Evolutionary conservation across 64 coral and sea anemone genomes (phyloP).

Genomic region (Montipora cactus): DNA sequence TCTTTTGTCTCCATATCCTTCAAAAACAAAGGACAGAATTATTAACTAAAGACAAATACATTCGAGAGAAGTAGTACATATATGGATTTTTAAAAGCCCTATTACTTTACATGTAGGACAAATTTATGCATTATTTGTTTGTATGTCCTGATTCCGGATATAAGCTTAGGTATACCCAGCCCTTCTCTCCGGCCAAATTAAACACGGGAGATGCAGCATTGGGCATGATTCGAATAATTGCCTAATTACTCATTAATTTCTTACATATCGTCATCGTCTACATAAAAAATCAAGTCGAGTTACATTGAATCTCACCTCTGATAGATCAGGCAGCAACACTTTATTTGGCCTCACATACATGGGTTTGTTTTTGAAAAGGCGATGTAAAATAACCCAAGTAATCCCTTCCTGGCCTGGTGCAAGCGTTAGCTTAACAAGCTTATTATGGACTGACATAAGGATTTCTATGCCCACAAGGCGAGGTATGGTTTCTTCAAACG

Average conservation of each 20-base stretch:
- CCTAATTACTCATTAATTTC: not conserved
- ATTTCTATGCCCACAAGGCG: conserved; percentile 11
- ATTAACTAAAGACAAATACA: no score
- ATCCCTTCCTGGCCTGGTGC: conserved; percentile 34
- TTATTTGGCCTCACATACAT: conserved; percentile 27
- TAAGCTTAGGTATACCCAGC: no score
- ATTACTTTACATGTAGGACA: no score
- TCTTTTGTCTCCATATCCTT: no score
- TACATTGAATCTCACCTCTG: conserved; percentile 1
- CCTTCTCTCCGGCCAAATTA: no score
- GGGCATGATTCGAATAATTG: not conserved
- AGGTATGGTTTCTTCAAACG: conserved; percentile 46
- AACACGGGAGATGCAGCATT: no score
- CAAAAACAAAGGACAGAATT: no score
- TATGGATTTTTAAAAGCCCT: no score
- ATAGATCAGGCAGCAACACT: conserved; percentile 32
- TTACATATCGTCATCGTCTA: no score
- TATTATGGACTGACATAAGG: conserved; percentile 20
- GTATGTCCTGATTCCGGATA: no score
- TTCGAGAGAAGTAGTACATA: no score
- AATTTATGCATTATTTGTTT: no score
- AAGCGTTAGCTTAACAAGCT: not conserved
- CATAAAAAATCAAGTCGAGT: not conserved
- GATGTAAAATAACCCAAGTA: not conserved
- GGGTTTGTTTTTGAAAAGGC: conserved; percentile 58